Conservation (phyloP, 2,797 vertebrate species). For the Neomorphus geoffroyi region DNA sequence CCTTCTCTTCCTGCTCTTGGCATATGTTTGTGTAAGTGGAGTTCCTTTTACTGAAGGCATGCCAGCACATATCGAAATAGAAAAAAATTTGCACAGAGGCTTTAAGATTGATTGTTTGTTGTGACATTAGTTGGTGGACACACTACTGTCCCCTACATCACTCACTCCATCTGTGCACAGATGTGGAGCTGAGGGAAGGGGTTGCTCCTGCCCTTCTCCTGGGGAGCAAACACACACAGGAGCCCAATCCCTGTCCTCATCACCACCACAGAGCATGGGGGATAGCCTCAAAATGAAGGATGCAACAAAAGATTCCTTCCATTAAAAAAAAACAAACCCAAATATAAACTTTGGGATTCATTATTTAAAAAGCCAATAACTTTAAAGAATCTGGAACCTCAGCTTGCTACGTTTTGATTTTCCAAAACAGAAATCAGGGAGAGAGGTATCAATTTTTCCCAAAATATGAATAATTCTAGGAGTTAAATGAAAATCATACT, state of each 20-base stretch:
- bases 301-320: neutral
- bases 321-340: neutral
- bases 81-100: neutral
- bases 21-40: neutral
- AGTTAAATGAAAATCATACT: neutral
- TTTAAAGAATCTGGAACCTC: neutral
- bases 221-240: neutral
- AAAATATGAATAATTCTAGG: neutral
- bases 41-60: conserved; percentile 5
- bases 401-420: neutral
- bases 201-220: neutral
- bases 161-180: neutral
- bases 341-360: neutral
- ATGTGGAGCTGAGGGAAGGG: neutral
- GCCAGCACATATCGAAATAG: neutral
- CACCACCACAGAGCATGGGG: neutral
- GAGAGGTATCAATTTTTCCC: neutral
- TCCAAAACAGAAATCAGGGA: neutral
- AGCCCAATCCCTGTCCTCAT: neutral
- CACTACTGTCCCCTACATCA: neutral
- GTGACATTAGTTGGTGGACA: neutral
- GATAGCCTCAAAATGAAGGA: neutral
- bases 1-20: neutral
- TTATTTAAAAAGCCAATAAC: neutral
- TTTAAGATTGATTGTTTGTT: neutral